phyloP scores from a whole-genome alignment of 2,113 vertebrate genomes.

The Sterna hirundo region DNA sequence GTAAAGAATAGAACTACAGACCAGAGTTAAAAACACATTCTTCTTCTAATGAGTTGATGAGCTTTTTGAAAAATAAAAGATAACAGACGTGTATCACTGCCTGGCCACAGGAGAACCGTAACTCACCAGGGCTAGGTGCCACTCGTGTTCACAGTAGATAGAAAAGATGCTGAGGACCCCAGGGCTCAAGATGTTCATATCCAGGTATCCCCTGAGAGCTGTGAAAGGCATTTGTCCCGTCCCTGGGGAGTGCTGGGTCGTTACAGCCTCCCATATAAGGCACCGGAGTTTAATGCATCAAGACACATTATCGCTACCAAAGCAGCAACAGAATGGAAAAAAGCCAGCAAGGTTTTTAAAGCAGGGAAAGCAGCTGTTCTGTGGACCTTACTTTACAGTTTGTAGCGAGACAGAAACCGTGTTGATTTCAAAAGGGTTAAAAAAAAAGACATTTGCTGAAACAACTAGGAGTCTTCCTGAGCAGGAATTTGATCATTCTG shows the following conservation, averaged over 20 bases:
- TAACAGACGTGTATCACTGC: background rate
- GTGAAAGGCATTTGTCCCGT: background rate
- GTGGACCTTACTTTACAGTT: background rate
- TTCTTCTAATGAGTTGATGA: background rate
- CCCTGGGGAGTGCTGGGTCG: background rate
- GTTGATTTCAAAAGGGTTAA: background rate
- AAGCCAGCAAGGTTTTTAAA: background rate
- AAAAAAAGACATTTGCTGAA: background rate
- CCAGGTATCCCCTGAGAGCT: background rate
- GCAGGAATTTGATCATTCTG: constrained; percentile 1
- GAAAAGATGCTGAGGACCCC: background rate
- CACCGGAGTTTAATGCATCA: background rate
- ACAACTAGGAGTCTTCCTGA: background rate
- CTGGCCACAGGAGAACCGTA: background rate
- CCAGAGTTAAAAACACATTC: background rate
- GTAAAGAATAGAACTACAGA: background rate
- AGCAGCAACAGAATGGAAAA: background rate
- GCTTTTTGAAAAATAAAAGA: background rate
- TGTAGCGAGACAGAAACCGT: background rate
- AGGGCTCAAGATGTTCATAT: background rate
- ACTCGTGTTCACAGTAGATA: fast-evolving
- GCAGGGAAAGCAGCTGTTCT: background rate
- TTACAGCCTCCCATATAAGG: background rate
- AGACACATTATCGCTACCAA: background rate
- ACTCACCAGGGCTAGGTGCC: background rate